Evolutionary conservation across 2,888 invertebrate genomes (phyloP), one percentile per base, ranked within the genome.

Genomic region (Tenthredo mesomela): DNA sequence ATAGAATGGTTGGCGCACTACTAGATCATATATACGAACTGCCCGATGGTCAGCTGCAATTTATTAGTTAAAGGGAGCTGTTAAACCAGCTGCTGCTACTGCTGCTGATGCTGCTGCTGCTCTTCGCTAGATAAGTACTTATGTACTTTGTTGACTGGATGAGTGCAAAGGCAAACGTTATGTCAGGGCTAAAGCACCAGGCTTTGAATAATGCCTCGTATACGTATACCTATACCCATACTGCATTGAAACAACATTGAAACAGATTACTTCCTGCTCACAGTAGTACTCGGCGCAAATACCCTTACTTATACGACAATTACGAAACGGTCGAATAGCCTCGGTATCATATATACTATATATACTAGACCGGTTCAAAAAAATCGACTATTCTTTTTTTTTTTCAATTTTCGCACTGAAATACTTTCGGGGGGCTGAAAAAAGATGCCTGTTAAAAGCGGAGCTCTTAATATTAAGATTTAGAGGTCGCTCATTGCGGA

Each of bases 221-320:
- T 54, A 54, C n/a, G 5, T 54, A 54, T 67, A 67, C 67, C 29
- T 71, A 70, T 37, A 40, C 33, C 9, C 4, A 33, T 70, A 70
- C 18, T 50, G 77, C 77, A 77, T 77, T 77, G 47, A 50, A 77
- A 80, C 86, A 89, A 88, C 87, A 91, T 91, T 91, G 90, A 91
- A 90, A 91, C 90, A 90, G 92, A 92, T 92, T 91, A 89, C 90
- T 92, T 92, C 92, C 92, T 91, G 88, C 89, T 91, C 90, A 90
- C 90, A 90, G 87, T 61, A 40, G n/a, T 61, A 70, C 61, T 15
- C 82, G 84, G 88, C 85, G 85, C 88, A 86, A 88, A 88, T 88
- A 84, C 85, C 83, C 85, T 87, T 67, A 83, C 83, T 85, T 73
- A n/a, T 25, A 85, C 43, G 78, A 80, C 70, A 80, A 85, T 80